Evolutionary conservation across 2,797 vertebrate genomes (phyloP).

Genomic region (Ambastaia sidthimunki): DNA sequence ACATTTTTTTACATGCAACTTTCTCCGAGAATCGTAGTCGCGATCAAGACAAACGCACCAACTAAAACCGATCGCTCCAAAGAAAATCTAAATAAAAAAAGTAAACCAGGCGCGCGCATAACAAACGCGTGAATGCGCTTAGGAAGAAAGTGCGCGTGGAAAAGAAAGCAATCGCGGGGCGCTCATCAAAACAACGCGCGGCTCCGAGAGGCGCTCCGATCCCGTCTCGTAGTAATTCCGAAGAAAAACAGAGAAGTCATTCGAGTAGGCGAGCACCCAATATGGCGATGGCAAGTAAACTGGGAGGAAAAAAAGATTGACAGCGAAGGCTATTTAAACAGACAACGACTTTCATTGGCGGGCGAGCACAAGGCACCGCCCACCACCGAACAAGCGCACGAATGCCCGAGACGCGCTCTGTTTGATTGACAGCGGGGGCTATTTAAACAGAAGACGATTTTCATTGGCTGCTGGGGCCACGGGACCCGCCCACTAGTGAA

Average conservation of each 20-base stretch:
- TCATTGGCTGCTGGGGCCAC: background rate
- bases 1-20: conserved; percentile 84
- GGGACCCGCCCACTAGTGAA: background rate
- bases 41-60: conserved; percentile 57
- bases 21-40: conserved; percentile 50
- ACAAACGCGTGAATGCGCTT: conserved; percentile 22
- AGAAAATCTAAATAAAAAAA: conserved; percentile 59
- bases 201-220: conserved; percentile 67
- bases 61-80: conserved; percentile 67
- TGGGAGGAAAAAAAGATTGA: conserved; percentile 85
- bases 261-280: conserved; percentile 78
- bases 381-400: conserved; percentile 70
- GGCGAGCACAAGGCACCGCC: conserved; percentile 76
- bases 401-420: background rate
- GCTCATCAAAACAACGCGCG: conserved; percentile 58
- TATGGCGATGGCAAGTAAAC: conserved; percentile 90
- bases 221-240: conserved; percentile 73
- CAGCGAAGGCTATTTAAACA: conserved; percentile 92
- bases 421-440: conserved; percentile 85
- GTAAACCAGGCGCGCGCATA: conserved; percentile 62
- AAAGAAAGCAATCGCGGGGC: conserved; percentile 27
- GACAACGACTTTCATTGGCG: conserved; percentile 81
- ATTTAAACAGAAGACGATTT: conserved; percentile 84
- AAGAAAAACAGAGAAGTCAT: conserved; percentile 77
- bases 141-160: conserved; percentile 4